Base-by-base conservation (phyloP, 2,797 vertebrate species). In the Mus minutoides region DNA sequence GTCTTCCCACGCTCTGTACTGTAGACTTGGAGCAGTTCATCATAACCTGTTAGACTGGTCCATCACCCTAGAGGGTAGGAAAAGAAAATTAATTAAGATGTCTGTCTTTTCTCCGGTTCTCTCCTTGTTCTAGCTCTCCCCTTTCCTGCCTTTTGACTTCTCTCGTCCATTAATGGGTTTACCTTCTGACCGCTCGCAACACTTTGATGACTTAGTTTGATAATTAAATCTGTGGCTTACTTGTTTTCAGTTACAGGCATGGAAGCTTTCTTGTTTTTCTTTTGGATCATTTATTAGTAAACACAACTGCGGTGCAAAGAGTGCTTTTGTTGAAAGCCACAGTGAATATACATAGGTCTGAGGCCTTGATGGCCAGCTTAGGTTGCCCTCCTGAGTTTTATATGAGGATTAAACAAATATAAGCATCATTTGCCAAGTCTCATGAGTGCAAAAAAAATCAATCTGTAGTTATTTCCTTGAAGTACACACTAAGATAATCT, bases 51-150 rank as follows among this genome's bases (percentile, higher is more conserved):
- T 97, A 98, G 37, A 97, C 93, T 3, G 97, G 69, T 60, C 94
- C 88, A 19, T 98, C 88, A 58, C 95, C 97, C 97, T 98, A 77
- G 77, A 94, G 84, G 60, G 12, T 0, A 88, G 77, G 93, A 85
- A 95, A 79, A 58, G 22, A 37, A 82, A 77, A 84, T 78, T 14
- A 58, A 2, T 5, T 80, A 34, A 43, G 31, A 26, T 76, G 37
- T 1, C 56, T 67, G 11, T n/a, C 19, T 7, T 49, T 58, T 52
- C 21, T 43, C 0, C n/a, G 19, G 11, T 19, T 34, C 56, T 69
- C 8, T 54, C 7, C 29, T n/a, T n/a, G 4, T 10, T 34, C 24
- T 21, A 14, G 7, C 60, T 26, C 5, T 14, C 4, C 13, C 14
- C 31, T 4, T 24, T 0, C 21, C 21, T 64, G 56, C 31, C 71